phyloP scores from a whole-genome alignment of 2,113 vertebrate species.

The Himantopus leucocephalus region DNA sequence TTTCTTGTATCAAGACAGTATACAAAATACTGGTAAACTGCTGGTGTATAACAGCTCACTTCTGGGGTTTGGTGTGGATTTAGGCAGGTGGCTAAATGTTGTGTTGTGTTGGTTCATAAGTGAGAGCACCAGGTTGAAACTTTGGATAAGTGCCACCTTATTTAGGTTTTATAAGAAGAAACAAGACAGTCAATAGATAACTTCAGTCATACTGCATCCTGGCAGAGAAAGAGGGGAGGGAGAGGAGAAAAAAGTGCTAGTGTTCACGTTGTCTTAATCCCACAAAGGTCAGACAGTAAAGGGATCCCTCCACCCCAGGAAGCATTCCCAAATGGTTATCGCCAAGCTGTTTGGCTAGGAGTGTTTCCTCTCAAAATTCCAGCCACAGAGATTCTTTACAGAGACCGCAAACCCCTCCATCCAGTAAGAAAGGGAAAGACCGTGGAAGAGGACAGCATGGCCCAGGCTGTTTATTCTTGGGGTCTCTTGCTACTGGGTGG shows the following conservation, averaged over 20 bases:
- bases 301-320: neutral
- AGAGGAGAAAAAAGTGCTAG: neutral
- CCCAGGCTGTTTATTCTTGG: neutral
- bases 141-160: neutral
- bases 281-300: fast-evolving
- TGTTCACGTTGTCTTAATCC: fast-evolving
- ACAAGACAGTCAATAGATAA: neutral
- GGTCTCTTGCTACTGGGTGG: neutral
- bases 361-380: neutral
- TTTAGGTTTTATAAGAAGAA: neutral
- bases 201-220: neutral
- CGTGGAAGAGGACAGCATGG: too few species aligned
- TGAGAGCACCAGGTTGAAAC: neutral
- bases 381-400: neutral
- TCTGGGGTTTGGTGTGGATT: neutral
- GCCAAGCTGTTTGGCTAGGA: neutral
- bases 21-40: neutral
- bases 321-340: neutral
- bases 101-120: neutral
- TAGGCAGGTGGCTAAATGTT: neutral
- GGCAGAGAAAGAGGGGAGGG: neutral
- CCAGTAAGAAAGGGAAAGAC: neutral
- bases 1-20: neutral
- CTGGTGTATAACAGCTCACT: neutral
- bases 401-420: neutral